These are phyloP conservation scores for Stegodyphus mimosarum DNA, from an alignment of 1,140 invertebrate genomes.

Conservation along the genomic window DNA sequence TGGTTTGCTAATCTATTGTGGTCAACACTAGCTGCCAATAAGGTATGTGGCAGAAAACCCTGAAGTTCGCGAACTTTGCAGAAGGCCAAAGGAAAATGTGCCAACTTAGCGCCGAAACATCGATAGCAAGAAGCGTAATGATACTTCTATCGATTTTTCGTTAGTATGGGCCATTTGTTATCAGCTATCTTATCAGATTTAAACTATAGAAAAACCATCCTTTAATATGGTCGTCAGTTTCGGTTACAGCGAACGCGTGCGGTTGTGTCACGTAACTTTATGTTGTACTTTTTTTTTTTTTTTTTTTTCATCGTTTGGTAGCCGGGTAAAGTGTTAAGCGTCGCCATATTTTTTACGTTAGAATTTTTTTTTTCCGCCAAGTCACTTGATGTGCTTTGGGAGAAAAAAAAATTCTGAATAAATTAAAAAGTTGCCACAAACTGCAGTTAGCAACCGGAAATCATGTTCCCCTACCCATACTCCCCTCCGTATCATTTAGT, in stretches of 20 bases:
- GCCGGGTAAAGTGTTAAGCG: background rate
- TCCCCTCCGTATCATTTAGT: constrained; percentile 20
- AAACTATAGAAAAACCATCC: constrained; percentile 61
- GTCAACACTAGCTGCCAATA: constrained; percentile 37
- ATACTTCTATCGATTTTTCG: constrained; percentile 58
- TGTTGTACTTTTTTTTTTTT: background rate
- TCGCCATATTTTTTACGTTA: too few species aligned
- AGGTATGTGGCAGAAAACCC: background rate
- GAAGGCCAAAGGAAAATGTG: background rate
- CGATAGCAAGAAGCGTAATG: constrained; percentile 41
- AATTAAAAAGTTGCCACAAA: constrained; percentile 45
- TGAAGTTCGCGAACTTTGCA: background rate
- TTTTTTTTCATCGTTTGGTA: constrained; percentile 8
- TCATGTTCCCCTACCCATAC: constrained; percentile 23
- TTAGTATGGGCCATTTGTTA: constrained; percentile 60
- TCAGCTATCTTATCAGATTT: constrained; percentile 60
- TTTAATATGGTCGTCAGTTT: constrained; percentile 59
- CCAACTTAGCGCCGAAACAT: background rate
- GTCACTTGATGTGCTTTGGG: background rate
- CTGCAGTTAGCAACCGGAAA: constrained; percentile 51
- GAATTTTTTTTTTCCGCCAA: constrained; percentile 24
- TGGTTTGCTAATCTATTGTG: constrained; percentile 26
- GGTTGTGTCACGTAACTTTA: constrained; percentile 18
- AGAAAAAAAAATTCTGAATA: constrained; percentile 47
- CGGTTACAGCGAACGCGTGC: constrained; percentile 33